phyloP scores from a whole-genome alignment of 2,797 vertebrate species.

The Sus cebifrons region DNA sequence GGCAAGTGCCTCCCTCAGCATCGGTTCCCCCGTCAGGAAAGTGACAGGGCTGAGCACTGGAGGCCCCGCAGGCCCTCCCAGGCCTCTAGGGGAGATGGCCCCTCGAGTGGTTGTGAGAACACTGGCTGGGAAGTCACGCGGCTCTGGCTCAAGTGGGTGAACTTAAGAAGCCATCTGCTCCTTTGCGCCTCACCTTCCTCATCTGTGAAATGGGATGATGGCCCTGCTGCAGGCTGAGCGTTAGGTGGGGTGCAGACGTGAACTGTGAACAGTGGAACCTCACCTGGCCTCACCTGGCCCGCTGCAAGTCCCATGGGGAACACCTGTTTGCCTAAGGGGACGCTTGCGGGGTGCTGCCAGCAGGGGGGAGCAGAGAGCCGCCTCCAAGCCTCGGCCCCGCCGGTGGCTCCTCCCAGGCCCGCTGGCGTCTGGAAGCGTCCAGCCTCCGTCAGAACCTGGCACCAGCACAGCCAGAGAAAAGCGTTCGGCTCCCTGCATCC shows the following conservation, averaged over 20 bases:
- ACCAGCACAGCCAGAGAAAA: background rate
- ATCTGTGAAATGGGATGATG: background rate
- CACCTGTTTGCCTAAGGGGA: no score
- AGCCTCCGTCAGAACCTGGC: background rate
- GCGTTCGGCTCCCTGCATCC: background rate
- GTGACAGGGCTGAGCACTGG: accelerated
- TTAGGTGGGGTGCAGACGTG: accelerated
- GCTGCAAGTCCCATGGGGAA: accelerated
- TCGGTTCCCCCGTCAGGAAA: background rate
- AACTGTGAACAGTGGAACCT: accelerated
- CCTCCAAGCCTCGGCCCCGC: background rate
- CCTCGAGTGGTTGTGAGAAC: background rate
- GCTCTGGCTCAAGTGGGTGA: background rate
- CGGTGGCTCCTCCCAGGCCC: background rate
- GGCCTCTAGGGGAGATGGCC: background rate
- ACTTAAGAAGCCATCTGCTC: background rate
- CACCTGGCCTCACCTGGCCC: background rate
- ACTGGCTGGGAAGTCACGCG: accelerated
- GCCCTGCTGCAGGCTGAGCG: accelerated
- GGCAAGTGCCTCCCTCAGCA: background rate
- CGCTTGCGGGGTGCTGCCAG: background rate
- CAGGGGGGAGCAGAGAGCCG: constrained; percentile 74
- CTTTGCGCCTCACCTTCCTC: background rate
- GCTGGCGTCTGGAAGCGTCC: background rate
- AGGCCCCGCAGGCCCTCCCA: no score